Base-by-base conservation (phyloP, 53 echinoderm and acorn worm genomes). In the Luidia sarsii region DNA sequence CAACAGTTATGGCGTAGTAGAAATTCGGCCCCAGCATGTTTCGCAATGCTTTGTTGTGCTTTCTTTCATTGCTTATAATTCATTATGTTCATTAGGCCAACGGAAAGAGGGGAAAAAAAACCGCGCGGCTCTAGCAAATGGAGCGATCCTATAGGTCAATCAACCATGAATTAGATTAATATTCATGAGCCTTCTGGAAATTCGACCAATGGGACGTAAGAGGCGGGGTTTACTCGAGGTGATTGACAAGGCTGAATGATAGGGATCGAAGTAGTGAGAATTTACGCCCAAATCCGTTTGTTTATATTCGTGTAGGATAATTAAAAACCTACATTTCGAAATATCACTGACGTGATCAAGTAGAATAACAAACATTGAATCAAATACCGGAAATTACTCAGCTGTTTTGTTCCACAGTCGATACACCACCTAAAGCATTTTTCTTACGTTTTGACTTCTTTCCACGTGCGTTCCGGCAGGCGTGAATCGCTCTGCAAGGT, bases 1-100 rank as follows among this genome's bases (percentile, higher is more conserved):
- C 65, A 80, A 31, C 39, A 82, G 67, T 71, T 87, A 95, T 95
- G 95, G 95, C 95, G 95, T 92, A 95, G 95, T 95, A 95, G 79
- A 84, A 89, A 89, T 81, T 89, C 81, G 19, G 66, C 62, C 34
- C 66, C 49, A 56, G 62, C n/a, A n/a, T 62, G 80, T 90, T 85
- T 90, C 85, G 90, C 86, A 90, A 90, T 85, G 90, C 90, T 90
- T 90, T 90, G 90, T 90, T 86, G 68, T 74, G 74, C 74, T 82
- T 88, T 66, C 57, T 64, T 81, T 64, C 50, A 64, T 67, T 59
- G 35, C 62, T 53, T 33, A 72, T 46, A 29, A 79, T 62, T 46
- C 33, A 59, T 41, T 59, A 60, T 60, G 48, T 36, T 45, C 33
- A 68, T 48, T 43, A 68, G 45, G 39, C 37, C 20, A 65, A 65